Evolutionary conservation across 2,888 invertebrate genomes (phyloP), one percentile per base, ranked within the genome.

Genomic region (Ophraella communa): DNA sequence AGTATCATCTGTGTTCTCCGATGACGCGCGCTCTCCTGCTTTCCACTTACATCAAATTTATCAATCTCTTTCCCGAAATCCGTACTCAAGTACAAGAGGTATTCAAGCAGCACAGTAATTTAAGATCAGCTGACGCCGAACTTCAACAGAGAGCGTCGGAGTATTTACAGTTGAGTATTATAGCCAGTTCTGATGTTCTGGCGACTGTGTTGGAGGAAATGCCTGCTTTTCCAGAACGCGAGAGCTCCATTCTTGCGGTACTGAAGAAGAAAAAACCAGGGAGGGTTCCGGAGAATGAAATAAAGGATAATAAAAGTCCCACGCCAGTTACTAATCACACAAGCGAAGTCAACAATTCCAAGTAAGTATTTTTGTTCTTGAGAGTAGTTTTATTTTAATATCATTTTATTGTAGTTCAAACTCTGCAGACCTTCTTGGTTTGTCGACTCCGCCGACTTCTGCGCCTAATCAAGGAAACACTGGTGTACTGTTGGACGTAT

Each of bases 181-280:
- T 98, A 67, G 96, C 98, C 27, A 95, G 96, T 70, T 91, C 96
- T 60, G 98, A 99, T 87, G 98, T 99, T 64, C 85, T 99, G 80
- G 98, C 98, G 21, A 98, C 98, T 56, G 98, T 98, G 55, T 85
- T 99, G 73, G 99, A 99, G 86, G 99, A 99, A 86, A 99, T 99
- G 99, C 99, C 99, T 68, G 98, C 98, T 56, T 99, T 98, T 85
- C 97, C 99, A 3, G 99, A 99, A 84, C 88, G 98, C 72, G 98
- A 98, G 84, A 98, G 97, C 66, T 97, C 97, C 11, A 97, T 99
- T 77, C 85, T 99, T 73, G 96, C 97, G 57, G 98, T 98, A 71
- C 85, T 99, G 77, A 98, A 99, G 84, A 98, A 98, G 86, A 98
- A 98, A 84, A 97, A 98, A 79, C 98, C 98, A 1, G 96, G 95